Percentiles rank a stretch among this genome's conserved stretches.
Conservation (phyloP, 2,888 invertebrate species). For the Polietes domitor region DNA sequence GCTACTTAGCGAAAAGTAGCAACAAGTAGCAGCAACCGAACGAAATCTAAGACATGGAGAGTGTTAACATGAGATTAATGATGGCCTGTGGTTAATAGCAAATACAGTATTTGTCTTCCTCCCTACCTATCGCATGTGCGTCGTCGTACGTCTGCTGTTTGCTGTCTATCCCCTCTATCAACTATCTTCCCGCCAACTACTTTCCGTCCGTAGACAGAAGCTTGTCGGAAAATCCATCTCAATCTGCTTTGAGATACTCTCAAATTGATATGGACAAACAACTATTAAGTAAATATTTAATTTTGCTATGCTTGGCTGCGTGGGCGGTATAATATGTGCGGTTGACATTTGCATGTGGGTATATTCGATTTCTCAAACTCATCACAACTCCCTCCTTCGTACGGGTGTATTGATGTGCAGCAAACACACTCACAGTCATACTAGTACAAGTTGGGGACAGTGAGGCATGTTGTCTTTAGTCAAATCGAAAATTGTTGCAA, state of each 20-base stretch:
- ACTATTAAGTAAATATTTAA: constrained; percentile 23
- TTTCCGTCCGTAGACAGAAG: not conserved
- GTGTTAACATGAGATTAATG: constrained; percentile 71
- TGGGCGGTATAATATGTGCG: not conserved
- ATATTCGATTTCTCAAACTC: too few relatives aligned
- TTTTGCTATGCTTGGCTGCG: not conserved
- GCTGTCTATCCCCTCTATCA: too few relatives aligned
- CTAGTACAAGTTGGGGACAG: not conserved
- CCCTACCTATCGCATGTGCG: not conserved
- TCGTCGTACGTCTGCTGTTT: not conserved
- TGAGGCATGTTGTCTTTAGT: constrained; percentile 5
- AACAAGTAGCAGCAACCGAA: constrained; percentile 75
- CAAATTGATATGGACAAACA: constrained; percentile 28
- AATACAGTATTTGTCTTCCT: constrained; percentile 19
- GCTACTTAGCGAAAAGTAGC: constrained; percentile 47
- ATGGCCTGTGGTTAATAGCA: constrained; percentile 40
- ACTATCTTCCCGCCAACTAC: not conserved
- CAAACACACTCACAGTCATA: not conserved
- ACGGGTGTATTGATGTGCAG: not conserved
- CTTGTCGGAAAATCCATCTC: not conserved
- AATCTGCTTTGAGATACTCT: not conserved
- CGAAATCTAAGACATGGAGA: constrained; percentile 65
- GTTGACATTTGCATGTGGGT: not conserved
- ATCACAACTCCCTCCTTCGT: not conserved
- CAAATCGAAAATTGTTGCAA: constrained; percentile 15